These are phyloP conservation scores for Emydoidea blandingii DNA, from an alignment of 2,797 vertebrate species.

Conservation along the genomic window DNA sequence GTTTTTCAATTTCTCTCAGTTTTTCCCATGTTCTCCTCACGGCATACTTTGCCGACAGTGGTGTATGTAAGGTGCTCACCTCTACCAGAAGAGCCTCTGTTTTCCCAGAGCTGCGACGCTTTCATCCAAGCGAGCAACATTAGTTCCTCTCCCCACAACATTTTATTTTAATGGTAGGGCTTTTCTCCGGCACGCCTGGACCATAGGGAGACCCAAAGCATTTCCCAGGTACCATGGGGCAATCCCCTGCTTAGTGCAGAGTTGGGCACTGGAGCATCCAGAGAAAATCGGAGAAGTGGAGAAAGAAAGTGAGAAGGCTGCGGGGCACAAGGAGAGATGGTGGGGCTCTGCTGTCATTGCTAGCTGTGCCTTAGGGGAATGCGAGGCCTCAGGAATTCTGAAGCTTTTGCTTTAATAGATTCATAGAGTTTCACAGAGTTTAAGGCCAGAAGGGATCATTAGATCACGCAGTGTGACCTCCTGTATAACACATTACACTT, in stretches of 20 bases:
- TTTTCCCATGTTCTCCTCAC: not conserved
- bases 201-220: not conserved
- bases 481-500: not conserved
- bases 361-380: not conserved
- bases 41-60: not conserved
- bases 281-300: not conserved
- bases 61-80: not conserved
- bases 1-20: too few relatives aligned
- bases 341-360: not conserved
- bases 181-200: not conserved
- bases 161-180: not conserved
- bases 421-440: not conserved
- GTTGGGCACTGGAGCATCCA: not conserved
- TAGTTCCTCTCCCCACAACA: not conserved
- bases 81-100: not conserved
- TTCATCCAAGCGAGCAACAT: not conserved
- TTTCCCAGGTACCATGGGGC: not conserved
- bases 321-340: not conserved
- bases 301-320: not conserved
- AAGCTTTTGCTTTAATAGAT: not conserved
- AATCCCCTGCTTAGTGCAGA: not conserved
- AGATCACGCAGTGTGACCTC: not conserved
- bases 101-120: not conserved
- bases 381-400: not conserved
- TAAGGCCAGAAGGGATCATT: not conserved